Evolutionary conservation across 1,140 invertebrate species (phyloP).

Genomic region (Adelges cooleyi): DNA sequence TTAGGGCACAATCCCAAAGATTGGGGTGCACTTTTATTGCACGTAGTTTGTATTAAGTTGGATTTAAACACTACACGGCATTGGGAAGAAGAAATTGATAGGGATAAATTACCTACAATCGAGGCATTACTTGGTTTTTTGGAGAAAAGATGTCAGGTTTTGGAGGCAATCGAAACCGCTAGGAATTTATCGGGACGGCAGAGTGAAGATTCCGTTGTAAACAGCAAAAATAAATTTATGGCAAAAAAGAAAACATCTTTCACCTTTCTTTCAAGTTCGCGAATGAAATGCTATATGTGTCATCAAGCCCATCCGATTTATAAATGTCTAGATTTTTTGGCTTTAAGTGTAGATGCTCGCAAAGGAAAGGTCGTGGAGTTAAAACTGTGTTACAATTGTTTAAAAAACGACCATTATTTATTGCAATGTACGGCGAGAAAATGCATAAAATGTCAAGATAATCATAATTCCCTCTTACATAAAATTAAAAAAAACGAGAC

Average conservation of each 20-base stretch:
- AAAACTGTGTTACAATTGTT: neutral
- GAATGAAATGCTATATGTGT: neutral
- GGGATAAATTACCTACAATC: neutral
- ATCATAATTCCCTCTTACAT: neutral
- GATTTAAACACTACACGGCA: neutral
- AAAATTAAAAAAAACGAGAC: neutral
- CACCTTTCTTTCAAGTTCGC: neutral
- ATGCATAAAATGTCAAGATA: neutral
- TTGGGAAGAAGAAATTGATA: neutral
- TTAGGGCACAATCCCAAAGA: neutral
- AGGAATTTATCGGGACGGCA: too few relatives aligned
- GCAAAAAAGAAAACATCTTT: too few relatives aligned
- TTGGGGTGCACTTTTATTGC: neutral
- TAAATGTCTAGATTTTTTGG: neutral
- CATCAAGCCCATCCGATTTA: neutral
- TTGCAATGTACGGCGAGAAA: neutral
- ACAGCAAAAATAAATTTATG: too few relatives aligned
- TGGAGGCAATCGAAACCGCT: neutral
- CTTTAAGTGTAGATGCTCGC: neutral
- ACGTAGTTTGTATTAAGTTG: neutral
- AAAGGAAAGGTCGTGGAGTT: neutral
- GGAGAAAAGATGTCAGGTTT: neutral
- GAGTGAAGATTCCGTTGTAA: too few relatives aligned
- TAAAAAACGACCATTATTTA: neutral
- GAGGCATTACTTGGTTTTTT: neutral